Evolutionary conservation across 2,113 vertebrate species (phyloP).

Genomic region (Caloenas nicobarica): DNA sequence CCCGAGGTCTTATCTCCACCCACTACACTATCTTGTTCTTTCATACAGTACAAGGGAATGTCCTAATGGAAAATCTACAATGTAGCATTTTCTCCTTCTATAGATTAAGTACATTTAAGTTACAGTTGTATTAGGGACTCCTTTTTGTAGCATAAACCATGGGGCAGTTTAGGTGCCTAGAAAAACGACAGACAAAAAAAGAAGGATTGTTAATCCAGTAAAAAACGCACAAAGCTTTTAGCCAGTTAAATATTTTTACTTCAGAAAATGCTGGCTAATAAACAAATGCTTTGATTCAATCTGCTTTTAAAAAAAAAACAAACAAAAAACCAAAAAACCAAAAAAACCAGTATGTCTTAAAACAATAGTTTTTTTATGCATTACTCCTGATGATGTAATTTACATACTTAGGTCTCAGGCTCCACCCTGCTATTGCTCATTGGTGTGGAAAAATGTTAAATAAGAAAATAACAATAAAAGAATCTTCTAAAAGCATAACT

Average conservation of each 20-base stretch:
- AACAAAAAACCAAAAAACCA: no score
- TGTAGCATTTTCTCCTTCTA: neutral
- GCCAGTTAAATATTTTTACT: neutral
- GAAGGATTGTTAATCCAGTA: neutral
- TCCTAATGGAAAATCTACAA: neutral
- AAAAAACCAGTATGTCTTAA: neutral
- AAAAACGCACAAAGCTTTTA: neutral
- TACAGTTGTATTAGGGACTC: neutral
- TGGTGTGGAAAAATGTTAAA: neutral
- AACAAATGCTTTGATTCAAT: neutral
- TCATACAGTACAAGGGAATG: neutral
- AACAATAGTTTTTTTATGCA: neutral
- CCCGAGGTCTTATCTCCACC: neutral
- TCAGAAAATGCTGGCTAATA: neutral
- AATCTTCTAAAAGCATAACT: neutral
- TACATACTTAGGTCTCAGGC: neutral
- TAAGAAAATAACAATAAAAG: neutral
- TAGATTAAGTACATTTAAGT: neutral
- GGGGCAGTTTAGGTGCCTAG: accelerated
- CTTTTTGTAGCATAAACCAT: neutral
- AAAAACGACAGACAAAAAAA: neutral
- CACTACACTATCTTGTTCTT: neutral
- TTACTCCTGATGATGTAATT: neutral
- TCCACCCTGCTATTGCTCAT: neutral
- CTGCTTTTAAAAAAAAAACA: neutral